Base-by-base conservation (phyloP, 64 coral and sea anemone species). In the Platygyra sinensis region DNA sequence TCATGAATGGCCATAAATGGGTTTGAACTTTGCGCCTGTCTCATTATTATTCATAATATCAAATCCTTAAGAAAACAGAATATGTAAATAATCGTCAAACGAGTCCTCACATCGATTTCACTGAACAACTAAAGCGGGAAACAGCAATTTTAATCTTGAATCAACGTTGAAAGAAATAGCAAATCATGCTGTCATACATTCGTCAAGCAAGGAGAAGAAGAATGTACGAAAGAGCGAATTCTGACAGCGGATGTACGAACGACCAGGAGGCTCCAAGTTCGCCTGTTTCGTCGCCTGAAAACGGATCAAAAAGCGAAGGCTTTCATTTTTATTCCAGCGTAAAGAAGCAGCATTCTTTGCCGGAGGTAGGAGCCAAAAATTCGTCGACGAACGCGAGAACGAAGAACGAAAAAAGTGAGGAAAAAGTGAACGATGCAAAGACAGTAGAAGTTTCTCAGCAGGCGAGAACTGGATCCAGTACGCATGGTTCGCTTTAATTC, bases 291-390 rank as follows among this genome's bases (percentile, higher is more conserved):
- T 50, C 90, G 15, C 51, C 81, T 65, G 59, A 83, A 79, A 76
- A 92, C 49, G 65, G 69, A 39, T 83, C 52, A 30, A 92, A 92
- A 30, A 62, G 74, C 32, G 90, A 92, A 79, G 90, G 90, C n/a
- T 92, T 92, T 39, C 90, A 87, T 73, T 92, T 92, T 24, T 87
- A 78, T 78, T 78, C 83, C 16, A 55, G 3, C 2, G 74, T 87
- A 52, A 78, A 80, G 74, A 82, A 52, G 38, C 74, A 62, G 17
- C 71, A 62, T 30, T 91, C 89, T 8, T 36, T 73, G 18, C 73
- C 73, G 19, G 89, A 91, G 5, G 61, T 51, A 67, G 89, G 89
- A 18, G 33, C 16, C 2, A 85, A 75, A 84, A 46, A 30, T 83
- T 29, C 20, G 14, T 13, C 14, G 19, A 52, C 52, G 36, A 91